A percentile compares a stretch with the other conserved stretches of the same genome.
Evolutionary conservation across 2,888 invertebrate species (phyloP).

Genomic region (Peribatodes rhomboidaria): DNA sequence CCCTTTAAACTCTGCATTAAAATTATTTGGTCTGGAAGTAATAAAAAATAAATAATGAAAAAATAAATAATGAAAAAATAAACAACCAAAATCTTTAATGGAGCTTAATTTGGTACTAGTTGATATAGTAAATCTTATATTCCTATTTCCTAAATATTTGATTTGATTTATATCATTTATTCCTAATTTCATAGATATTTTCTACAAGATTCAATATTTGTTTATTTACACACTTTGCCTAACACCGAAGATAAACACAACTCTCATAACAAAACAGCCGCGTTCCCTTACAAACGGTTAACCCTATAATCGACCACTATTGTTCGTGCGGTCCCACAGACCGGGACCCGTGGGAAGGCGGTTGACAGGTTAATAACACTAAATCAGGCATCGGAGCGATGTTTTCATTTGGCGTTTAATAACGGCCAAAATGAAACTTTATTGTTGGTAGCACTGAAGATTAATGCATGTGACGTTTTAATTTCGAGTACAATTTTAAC

Average conservation of each 20-base stretch:
- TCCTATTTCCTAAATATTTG: no score
- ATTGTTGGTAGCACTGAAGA: slow-evolving; percentile 49
- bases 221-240: background rate
- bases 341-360: slow-evolving; percentile 56
- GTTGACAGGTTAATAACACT: slow-evolving; percentile 81
- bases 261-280: slow-evolving; percentile 11
- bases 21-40: no score
- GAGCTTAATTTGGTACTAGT: no score
- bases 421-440: slow-evolving; percentile 67
- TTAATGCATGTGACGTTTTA: slow-evolving; percentile 45
- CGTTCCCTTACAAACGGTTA: slow-evolving; percentile 47
- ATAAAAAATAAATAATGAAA: no score
- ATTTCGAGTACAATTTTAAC: slow-evolving; percentile 23
- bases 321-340: slow-evolving; percentile 55
- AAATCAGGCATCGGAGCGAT: slow-evolving; percentile 72
- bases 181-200: no score
- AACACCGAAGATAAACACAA: slow-evolving; percentile 2
- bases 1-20: no score
- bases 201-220: no score
- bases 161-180: no score
- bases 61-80: no score
- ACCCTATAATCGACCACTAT: slow-evolving; percentile 66
- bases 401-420: slow-evolving; percentile 66
- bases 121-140: no score
- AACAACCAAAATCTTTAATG: no score